Evolutionary conservation across 2,888 invertebrate species (phyloP), one percentile per base, ranked within the genome.

Genomic region (Euplagia quadripunctaria): DNA sequence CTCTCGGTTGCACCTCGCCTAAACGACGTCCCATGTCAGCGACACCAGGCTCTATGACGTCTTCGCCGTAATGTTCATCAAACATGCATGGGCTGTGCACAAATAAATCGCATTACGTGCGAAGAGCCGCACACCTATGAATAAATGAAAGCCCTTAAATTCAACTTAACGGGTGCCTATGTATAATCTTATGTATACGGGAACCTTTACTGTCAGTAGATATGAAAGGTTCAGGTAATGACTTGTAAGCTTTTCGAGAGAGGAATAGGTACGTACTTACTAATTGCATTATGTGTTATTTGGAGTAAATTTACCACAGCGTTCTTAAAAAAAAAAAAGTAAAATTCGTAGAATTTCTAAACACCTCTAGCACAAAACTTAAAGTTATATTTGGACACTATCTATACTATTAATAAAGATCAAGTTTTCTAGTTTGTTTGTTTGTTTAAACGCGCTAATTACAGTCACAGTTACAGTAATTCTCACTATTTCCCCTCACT

Each of bases 21-120:
- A 65, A 65, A 72, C 52, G 61, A 63, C 66, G 64, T 46, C 41
- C n/a, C 46, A 67, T 71, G 70, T 74, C 64, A 65, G 20, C 66
- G 52, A 66, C 73, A 76, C 77, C 41, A 46, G 78, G 71, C 78
- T 64, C 72, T 43, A 73, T 67, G 72, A 74, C 72, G 68, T 74
- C 72, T 65, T 68, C 70, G 58, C 72, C 81, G 86, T 84, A 85
- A 87, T 83, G 83, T 84, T 83, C 87, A 92, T 92, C 86, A 90
- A 91, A 90, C 82, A 92, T 93, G 89, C 87, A 92, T 86, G 85
- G 83, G 82, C 83, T 84, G 82, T 87, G 88, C 85, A 88, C 89
- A 90, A 90, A 92, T 92, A 93, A 92, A 93, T 93, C 91, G 89
- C 87, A 90, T 92, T 91, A 90, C 85, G 86, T 79, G 86, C 84